A percentile compares a stretch with the other conserved stretches of the same genome.
Conservation (phyloP, 2,113 vertebrate genomes). For the Podarcis muralis region DNA sequence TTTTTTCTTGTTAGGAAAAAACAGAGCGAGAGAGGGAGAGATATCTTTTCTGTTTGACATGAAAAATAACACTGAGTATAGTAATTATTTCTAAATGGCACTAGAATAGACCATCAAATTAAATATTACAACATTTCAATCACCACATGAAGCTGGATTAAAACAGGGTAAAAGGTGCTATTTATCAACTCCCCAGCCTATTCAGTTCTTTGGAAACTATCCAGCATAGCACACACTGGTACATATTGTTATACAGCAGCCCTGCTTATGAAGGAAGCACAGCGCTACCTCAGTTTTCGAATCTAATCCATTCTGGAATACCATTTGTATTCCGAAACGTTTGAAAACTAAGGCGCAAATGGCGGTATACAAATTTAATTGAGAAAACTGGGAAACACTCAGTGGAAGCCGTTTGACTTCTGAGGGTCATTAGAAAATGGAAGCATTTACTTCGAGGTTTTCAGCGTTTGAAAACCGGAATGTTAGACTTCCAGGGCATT, state of each 20-base stretch:
- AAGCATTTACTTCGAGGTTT: too few species aligned
- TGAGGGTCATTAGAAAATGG: too few species aligned
- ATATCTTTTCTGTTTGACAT: neutral
- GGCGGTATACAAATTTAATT: too few species aligned
- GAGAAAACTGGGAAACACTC: too few species aligned
- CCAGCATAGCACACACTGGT: neutral
- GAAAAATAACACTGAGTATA: neutral
- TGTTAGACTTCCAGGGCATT: too few species aligned
- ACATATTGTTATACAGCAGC: neutral
- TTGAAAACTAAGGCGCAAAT: too few species aligned
- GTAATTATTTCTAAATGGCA: neutral
- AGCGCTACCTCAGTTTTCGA: neutral
- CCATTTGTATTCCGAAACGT: too few species aligned
- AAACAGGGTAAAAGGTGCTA: conserved; percentile 15
- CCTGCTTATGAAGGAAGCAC: conserved; percentile 3
- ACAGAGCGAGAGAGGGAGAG: neutral
- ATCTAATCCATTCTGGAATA: too few species aligned
- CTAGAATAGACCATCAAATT: conserved; percentile 20
- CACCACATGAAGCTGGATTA: conserved; percentile 33
- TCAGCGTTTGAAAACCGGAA: too few species aligned
- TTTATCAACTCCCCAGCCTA: conserved; percentile 31
- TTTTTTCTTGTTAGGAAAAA: neutral
- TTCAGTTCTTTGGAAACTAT: conserved; percentile 30
- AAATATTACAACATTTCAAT: conserved; percentile 39
- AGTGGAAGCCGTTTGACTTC: too few species aligned